These are phyloP conservation scores for Sphecodes monilicornis DNA, from an alignment of 2,888 invertebrate species.

Conservation along the genomic window DNA sequence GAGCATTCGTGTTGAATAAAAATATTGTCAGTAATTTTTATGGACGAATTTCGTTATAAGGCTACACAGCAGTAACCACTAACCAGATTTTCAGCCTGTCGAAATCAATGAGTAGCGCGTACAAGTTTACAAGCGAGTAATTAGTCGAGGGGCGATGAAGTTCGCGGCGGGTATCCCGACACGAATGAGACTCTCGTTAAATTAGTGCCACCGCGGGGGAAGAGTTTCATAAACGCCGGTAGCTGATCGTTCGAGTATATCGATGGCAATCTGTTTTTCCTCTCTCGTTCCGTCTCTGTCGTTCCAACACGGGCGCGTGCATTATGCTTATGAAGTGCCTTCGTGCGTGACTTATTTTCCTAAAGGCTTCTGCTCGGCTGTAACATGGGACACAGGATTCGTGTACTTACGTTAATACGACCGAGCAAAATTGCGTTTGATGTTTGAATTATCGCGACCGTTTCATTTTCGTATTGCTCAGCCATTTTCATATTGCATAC, in stretches of 20 bases:
- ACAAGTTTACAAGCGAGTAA: constrained; percentile 74
- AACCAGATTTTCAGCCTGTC: constrained; percentile 62
- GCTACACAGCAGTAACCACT: neutral
- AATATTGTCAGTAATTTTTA: neutral
- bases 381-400: constrained; percentile 38
- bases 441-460: constrained; percentile 15
- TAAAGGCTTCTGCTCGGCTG: constrained; percentile 47
- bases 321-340: constrained; percentile 62
- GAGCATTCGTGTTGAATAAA: neutral
- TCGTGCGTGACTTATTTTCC: constrained; percentile 64
- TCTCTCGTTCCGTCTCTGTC: constrained; percentile 13
- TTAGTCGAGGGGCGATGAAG: constrained; percentile 67
- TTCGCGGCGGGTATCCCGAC: constrained; percentile 47
- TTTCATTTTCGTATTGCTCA: constrained; percentile 4
- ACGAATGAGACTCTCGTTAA: constrained; percentile 54
- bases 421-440: constrained; percentile 32
- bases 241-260: constrained; percentile 55
- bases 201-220: constrained; percentile 44
- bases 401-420: constrained; percentile 40
- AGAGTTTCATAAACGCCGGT: constrained; percentile 55
- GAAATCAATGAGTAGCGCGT: constrained; percentile 73
- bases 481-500: constrained; percentile 25
- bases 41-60: neutral
- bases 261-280: constrained; percentile 45
- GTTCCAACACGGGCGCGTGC: constrained; percentile 16